phyloP scores from a whole-genome alignment of 37 sponge, comb jelly and placozoan genomes.

The Spongia lamella region DNA sequence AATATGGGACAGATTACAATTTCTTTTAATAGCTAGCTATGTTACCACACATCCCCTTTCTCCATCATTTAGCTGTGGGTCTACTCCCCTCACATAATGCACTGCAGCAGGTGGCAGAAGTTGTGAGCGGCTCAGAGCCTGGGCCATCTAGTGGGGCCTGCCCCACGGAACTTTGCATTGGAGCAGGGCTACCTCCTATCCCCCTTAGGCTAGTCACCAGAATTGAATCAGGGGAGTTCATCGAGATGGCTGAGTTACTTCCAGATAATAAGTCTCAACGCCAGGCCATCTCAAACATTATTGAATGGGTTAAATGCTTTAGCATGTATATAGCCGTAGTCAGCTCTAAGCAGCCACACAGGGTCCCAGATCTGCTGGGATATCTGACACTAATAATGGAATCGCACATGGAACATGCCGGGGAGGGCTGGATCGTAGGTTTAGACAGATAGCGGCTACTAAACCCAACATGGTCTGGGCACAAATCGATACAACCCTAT shows the following conservation, averaged over 20 bases:
- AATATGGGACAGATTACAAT: too few relatives aligned
- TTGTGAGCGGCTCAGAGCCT: too few relatives aligned
- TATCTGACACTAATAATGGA: constrained; percentile 21
- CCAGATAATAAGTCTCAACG: background rate
- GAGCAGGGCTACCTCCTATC: too few relatives aligned
- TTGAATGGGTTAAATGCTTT: constrained; percentile 31
- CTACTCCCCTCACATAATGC: too few relatives aligned
- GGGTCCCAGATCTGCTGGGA: background rate
- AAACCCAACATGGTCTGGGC: background rate
- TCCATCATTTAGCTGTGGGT: too few relatives aligned
- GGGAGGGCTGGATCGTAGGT: constrained; percentile 37
- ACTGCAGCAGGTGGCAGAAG: too few relatives aligned
- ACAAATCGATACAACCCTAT: constrained; percentile 15
- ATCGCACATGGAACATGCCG: constrained; percentile 12
- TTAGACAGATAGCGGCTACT: constrained; percentile 39
- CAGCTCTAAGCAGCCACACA: background rate
- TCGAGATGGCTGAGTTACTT: constrained; percentile 14
- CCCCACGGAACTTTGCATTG: too few relatives aligned
- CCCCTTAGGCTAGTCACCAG: constrained; percentile 13
- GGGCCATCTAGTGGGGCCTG: too few relatives aligned
- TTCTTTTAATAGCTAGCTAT: too few relatives aligned
- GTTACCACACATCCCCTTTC: too few relatives aligned
- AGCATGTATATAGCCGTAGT: constrained; percentile 1
- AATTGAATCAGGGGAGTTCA: constrained; percentile 5
- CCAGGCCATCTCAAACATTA: background rate